Evolutionary conservation across 2,113 vertebrate genomes (phyloP).

Genomic region (Ameiurus melas): DNA sequence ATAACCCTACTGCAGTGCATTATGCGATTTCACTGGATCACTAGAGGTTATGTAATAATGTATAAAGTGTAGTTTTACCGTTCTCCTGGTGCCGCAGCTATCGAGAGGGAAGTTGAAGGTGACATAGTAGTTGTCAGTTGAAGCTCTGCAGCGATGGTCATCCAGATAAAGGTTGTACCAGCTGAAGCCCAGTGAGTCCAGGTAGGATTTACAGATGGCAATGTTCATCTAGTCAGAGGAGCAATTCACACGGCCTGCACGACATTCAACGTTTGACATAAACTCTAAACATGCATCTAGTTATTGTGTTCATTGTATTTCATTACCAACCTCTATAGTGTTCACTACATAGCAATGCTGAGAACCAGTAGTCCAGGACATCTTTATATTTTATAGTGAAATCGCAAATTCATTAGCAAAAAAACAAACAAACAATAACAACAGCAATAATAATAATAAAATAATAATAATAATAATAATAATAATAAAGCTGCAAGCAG

Average conservation of each 20-base stretch:
- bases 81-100: slow-evolving; percentile 76
- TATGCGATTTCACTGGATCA: neutral
- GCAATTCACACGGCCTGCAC: slow-evolving; percentile 72
- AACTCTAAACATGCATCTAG: neutral
- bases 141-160: too few relatives aligned
- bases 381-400: neutral
- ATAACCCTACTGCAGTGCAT: neutral
- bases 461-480: too few relatives aligned
- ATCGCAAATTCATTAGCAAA: neutral
- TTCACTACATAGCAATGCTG: neutral
- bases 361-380: neutral
- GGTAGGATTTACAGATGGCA: slow-evolving; percentile 72
- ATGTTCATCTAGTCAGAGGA: slow-evolving; percentile 79
- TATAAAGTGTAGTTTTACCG: slow-evolving; percentile 48
- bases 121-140: slow-evolving; percentile 64
- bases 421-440: too few relatives aligned
- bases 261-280: neutral
- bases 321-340: neutral
- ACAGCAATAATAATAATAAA: too few relatives aligned
- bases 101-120: slow-evolving; percentile 76
- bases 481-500: too few relatives aligned
- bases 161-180: slow-evolving; percentile 70
- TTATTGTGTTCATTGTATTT: neutral
- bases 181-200: slow-evolving; percentile 71
- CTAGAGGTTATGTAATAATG: neutral